phyloP scores from a whole-genome alignment of 2,888 invertebrate species.

The Drosophila kuntzei region DNA sequence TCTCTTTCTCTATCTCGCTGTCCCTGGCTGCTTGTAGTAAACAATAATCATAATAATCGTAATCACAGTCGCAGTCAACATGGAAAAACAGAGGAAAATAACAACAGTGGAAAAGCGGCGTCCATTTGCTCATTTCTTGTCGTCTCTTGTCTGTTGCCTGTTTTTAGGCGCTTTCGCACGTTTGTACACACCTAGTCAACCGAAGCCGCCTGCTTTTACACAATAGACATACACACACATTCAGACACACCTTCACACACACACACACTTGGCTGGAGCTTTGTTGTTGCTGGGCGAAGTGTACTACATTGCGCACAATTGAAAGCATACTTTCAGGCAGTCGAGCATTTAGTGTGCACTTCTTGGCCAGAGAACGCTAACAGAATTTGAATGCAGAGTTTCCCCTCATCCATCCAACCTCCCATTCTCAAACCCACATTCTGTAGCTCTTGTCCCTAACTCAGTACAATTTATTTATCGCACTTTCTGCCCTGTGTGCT shows the following conservation, averaged over 20 bases:
- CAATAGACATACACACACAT: conserved; percentile 38
- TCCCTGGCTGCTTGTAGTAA: conserved; percentile 43
- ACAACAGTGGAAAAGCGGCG: conserved; percentile 7
- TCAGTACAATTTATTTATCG: conserved; percentile 63
- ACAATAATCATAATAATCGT: conserved; percentile 80
- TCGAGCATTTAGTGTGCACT: conserved; percentile 75
- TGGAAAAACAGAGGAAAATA: conserved; percentile 6
- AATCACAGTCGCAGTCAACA: conserved; percentile 63
- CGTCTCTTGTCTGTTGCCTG: conserved; percentile 38
- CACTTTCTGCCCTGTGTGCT: conserved; percentile 41
- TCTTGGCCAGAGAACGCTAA: conserved; percentile 34
- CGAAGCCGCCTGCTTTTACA: conserved; percentile 33
- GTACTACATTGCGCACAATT: conserved; percentile 81
- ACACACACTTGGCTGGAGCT: conserved; percentile 24
- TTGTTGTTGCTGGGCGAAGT: conserved; percentile 56
- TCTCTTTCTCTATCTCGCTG: background rate
- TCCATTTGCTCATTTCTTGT: conserved; percentile 40
- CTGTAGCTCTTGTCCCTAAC: background rate
- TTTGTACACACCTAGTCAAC: conserved; percentile 73
- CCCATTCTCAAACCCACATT: background rate
- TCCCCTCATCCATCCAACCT: background rate
- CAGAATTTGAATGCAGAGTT: conserved; percentile 12
- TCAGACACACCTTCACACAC: conserved; percentile 16
- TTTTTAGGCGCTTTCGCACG: conserved; percentile 65
- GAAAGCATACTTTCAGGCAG: conserved; percentile 75